Evolutionary conservation across 1,140 invertebrate genomes (phyloP), one percentile per base, ranked within the genome.

Genomic region (Lineus longissimus): DNA sequence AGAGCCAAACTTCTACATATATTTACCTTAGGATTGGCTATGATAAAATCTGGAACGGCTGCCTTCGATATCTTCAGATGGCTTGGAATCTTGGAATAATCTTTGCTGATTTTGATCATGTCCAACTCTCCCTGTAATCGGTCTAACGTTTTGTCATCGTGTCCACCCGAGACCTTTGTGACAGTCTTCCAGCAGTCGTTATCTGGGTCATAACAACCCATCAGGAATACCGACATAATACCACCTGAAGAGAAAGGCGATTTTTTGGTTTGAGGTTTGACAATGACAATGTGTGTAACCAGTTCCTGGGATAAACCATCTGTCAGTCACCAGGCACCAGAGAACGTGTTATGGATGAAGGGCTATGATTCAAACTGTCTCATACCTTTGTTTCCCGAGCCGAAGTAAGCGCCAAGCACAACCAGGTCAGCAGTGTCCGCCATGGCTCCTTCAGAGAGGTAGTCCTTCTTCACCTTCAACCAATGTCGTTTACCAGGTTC

Each of bases 401-500:
- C 94, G 83, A 90, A 96, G 89, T 93, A 96, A 29, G 92, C 93
- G 19, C 94, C 94, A 41, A 96, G 80, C 29, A 96, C 93, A 11
- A 95, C 89, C 67, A 97, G 86, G 86, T 96, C 94, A 61, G 93
- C 93, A 15, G 87, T 89, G 81, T 97, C 94, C 1, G 94, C 93
- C 91, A 96, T 95, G n/a, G 89, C 89, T 31, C 93, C 94, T 64
- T 87, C 89, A 77, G 89, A 89, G 19, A 96, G 83, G 79, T 97
- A 96, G 80, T 96, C 94, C 79, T 95, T 95, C 78, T 97, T 97
- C 13, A 97, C 88, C 85, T 97, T 97, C 47, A 96, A 76, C 94
- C 94, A 96, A 79, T 94, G 92, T 25, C 94, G 84, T 77, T 95
- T 96, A 0, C 94, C 94, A 0, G 94, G 94, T 75, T 95, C 91